Base-by-base conservation (phyloP, 1,140 invertebrate genomes). In the Zeugodacus cucurbitae region DNA sequence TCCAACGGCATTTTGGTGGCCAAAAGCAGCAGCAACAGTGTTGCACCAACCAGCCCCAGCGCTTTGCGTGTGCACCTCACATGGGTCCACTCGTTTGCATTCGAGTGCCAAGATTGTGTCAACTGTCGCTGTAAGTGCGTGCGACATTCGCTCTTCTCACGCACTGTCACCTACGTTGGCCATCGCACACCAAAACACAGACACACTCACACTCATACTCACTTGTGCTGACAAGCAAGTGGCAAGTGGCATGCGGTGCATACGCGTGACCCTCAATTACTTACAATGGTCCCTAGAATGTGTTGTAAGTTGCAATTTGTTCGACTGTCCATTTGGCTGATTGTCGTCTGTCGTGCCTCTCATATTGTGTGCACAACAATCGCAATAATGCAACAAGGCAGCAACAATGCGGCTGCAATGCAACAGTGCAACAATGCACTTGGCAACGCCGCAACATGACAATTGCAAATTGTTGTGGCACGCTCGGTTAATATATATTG, bases 301-400 rank as follows among this genome's bases (percentile, higher is more conserved):
- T 29, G 74, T 82, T 82, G 74, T 48, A 82, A 82, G 41, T 82
- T 82, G n/a, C 74, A 82, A 82, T 82, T 82, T 82, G 74, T 48
- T 44, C 74, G 74, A 48, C 41, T 82, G 74, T 54, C 74, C 41
- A 44, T 82, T 82, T 82, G 74, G 41, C 26, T 82, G 74, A 41
- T 44, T 78, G 70, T 29, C 70, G 70, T n/a, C 37, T n/a, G 37
- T 78, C 70, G 17, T 22, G 70, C 17, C 48, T 48, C 74, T 82
- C 41, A 48, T 26, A 48, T 82, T 82, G 41, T 82, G n/a, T 82
- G 74, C 74, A 34, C 74, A 44, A 82, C 74, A 82, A 29, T 82
- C 48, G 41, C 41, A 82, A 32, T 70, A 70, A 54, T 54, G 48
- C 48, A 54, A 54, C 2, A 54, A 54, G 48, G n/a, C 26, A 26